Conservation (phyloP, 2,888 invertebrate genomes). For the Thelaira solivaga region DNA sequence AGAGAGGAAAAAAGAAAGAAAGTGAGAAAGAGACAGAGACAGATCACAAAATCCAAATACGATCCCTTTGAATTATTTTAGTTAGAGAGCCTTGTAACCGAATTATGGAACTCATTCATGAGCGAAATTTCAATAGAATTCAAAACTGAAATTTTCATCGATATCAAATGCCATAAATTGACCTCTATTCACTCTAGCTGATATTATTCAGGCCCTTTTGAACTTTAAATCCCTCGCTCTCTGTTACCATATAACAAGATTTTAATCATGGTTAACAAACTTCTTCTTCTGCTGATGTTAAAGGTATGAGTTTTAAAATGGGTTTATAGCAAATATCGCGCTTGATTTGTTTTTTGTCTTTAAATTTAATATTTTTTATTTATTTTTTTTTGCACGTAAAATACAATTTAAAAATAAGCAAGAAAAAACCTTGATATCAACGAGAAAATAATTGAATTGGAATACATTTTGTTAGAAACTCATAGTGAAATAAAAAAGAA, state of each 20-base stretch:
- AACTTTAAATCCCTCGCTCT: background rate
- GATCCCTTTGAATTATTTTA: no score
- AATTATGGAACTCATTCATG: no score
- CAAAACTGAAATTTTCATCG: no score
- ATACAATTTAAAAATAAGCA: no score
- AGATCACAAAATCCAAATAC: no score
- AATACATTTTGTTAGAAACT: slow-evolving; percentile 58
- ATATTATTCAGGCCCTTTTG: background rate
- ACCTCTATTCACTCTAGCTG: no score
- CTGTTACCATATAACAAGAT: background rate
- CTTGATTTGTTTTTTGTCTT: slow-evolving; percentile 63
- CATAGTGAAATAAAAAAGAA: slow-evolving; percentile 30
- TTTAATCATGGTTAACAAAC: background rate
- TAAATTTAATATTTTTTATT: background rate
- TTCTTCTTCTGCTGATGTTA: background rate
- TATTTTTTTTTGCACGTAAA: no score
- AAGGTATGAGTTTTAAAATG: slow-evolving; percentile 13
- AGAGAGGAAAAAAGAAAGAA: no score
- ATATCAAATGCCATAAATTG: no score
- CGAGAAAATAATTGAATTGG: slow-evolving; percentile 67
- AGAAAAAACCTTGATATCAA: slow-evolving; percentile 56
- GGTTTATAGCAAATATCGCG: slow-evolving; percentile 57
- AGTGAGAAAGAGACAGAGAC: no score
- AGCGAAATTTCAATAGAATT: no score
- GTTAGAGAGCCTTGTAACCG: no score